Conservation (phyloP, 2,797 vertebrate species). For the Dicrostonyx torquatus region DNA sequence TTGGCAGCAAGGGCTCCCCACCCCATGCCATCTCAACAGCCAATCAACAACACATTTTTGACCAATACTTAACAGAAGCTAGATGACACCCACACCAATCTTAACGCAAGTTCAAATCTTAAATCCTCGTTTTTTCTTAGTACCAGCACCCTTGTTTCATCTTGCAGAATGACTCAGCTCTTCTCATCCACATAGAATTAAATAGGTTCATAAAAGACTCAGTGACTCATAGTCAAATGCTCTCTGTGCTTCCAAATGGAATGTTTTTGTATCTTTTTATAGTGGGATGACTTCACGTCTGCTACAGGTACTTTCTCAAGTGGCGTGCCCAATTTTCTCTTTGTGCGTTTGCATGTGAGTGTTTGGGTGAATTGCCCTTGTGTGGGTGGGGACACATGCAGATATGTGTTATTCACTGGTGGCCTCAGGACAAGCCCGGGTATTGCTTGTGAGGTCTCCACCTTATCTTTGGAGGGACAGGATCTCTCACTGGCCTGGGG, state of each 20-base stretch:
- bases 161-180: not conserved
- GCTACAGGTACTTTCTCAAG: not conserved
- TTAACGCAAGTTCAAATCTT: conserved; percentile 34
- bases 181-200: not conserved
- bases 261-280: conserved; percentile 1
- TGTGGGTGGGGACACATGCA: not conserved
- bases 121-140: conserved; percentile 26
- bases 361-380: not conserved
- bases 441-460: not conserved
- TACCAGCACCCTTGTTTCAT: conserved; percentile 11
- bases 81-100: not conserved
- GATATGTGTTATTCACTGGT: not conserved
- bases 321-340: not conserved
- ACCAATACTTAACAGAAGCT: not conserved
- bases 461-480: not conserved
- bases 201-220: conserved; percentile 52
- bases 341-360: not conserved
- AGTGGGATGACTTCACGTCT: conserved; percentile 8
- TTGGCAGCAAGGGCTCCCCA: not conserved
- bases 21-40: not conserved
- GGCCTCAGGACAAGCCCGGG: not conserved
- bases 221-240: not conserved
- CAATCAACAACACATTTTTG: not conserved
- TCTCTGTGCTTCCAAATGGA: not conserved
- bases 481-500: not conserved